These are phyloP conservation scores for Brassicogethes aeneus DNA, from an alignment of 2,888 invertebrate genomes.

Conservation along the genomic window DNA sequence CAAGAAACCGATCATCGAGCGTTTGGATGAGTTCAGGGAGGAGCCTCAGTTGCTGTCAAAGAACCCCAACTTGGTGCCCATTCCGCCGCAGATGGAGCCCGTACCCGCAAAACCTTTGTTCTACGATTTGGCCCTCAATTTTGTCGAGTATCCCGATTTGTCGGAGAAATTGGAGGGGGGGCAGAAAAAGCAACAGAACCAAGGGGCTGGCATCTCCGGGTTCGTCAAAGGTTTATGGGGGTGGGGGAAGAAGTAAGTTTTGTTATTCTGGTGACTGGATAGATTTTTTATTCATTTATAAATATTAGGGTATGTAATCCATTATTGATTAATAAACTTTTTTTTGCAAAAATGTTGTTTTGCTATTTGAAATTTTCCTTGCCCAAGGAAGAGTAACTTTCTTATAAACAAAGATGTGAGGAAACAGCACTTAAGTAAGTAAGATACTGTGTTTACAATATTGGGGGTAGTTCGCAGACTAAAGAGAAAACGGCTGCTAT, in stretches of 20 bases:
- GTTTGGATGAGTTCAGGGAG: slow-evolving; percentile 82
- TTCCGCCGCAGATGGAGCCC: slow-evolving; percentile 86
- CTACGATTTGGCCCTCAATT: slow-evolving; percentile 94
- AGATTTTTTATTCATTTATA: no score
- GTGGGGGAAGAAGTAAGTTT: slow-evolving; percentile 65
- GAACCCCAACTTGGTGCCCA: slow-evolving; percentile 74
- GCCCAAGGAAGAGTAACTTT: slow-evolving; percentile 69
- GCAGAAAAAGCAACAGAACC: slow-evolving; percentile 53
- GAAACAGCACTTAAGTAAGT: slow-evolving; percentile 91
- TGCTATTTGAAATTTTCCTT: slow-evolving; percentile 75
- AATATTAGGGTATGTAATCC: no score
- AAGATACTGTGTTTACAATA: slow-evolving; percentile 95
- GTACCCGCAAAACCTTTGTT: slow-evolving; percentile 94
- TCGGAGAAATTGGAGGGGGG: slow-evolving; percentile 66
- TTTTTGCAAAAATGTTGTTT: no score
- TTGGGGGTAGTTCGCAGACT: slow-evolving; percentile 87
- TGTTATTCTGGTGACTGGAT: no score
- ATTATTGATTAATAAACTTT: no score
- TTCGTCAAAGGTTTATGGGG: slow-evolving; percentile 92
- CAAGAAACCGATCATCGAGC: slow-evolving; percentile 72
- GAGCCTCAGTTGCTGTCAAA: slow-evolving; percentile 73
- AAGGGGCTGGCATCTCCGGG: slow-evolving; percentile 74
- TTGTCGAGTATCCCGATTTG: slow-evolving; percentile 72
- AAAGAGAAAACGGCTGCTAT: slow-evolving; percentile 70
- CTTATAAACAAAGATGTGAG: slow-evolving; percentile 76